Base-by-base conservation (phyloP, 2,113 vertebrate species). In the Lonchura striata region DNA sequence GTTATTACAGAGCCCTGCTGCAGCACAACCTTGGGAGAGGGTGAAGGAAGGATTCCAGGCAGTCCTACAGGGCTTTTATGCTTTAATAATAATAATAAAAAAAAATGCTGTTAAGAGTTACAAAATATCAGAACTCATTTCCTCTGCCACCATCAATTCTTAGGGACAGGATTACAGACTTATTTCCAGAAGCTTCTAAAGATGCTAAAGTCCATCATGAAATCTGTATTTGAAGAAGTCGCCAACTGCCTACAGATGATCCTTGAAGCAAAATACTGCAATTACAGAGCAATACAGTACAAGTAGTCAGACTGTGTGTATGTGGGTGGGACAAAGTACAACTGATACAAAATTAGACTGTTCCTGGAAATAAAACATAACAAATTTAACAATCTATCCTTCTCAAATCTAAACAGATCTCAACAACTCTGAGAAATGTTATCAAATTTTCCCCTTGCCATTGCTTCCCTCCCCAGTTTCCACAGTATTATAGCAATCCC, bases 171-270 rank as follows among this genome's bases (percentile, higher is more conserved):
- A 88, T 70, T 91, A 78, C n/a, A 69, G 47, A 70, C 64, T 81
- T 80, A 52, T 60, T 86, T 92, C 70, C 66, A 94, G 75, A 92
- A 90, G n/a, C 33, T 88, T 86, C 59, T 64, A 44, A 74, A 92
- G 54, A 65, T 80, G 84, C 30, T 75, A 42, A n/a, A 0, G 1
- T 37, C 37, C 18, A 2, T 54, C 56, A 70, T 7, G 30, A 80
- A 77, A 82, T 82, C 79, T 42, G 71, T 69, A 61, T 47, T 80
- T 90, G 76, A 52, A 47, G 56, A 61, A 85, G 47, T 59, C 8
- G 10, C 61, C 84, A 94, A n/a, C 53, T 87, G 61, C 60, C 72
- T 78, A 52, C 22, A 65, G 54, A 88, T 37, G 60, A 90, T 68
- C n/a, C 66, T 83, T 90, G 47, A 72, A 86, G 87, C 44, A 74